Base-by-base conservation (phyloP, 2,888 invertebrate species). In the Linnaemya vulpina region DNA sequence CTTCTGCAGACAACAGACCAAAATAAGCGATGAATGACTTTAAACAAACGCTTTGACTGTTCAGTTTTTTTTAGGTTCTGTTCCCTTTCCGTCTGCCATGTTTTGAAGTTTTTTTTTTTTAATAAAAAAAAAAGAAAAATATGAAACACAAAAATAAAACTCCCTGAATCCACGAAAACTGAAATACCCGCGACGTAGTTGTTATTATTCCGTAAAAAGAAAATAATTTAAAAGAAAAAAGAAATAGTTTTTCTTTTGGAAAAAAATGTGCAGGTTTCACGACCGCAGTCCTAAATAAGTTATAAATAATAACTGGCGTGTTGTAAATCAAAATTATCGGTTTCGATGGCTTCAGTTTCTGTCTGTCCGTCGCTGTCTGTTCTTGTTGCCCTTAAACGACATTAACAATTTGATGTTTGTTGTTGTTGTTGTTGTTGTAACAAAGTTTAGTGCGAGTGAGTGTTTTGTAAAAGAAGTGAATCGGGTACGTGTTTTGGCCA, bases 281-380 rank as follows among this genome's bases (percentile, higher is more conserved):
- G 85, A 83, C 85, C 83, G 73, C 86, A 78, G 81, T 74, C 81
- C 85, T 86, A 92, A 92, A 90, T 92, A 92, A 92, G 92, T 92
- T 92, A 92, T 92, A 92, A 92, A 92, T 92, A 92, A 92, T 92
- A 92, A 92, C 91, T 91, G 91, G 90, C 90, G 89, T 91, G 91
- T 89, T 91, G 91, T 92, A 92, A 92, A 92, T 92, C 92, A 92
- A 92, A 92, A 92, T 92, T 92, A 92, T 92, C 91, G 89, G 91
- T 90, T 91, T 87, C 86, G 88, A 87, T 88, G 89, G 86, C 86
- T 85, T 80, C 62, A 65, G 80, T 84, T 86, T 25, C 11, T 75
- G 77, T 73, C 74, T 77, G 79, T 68, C 75, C 79, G 38, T 35
- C 67, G 3, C 67, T 43, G 49, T 65, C 65, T 81, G 35, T 8